These are phyloP conservation scores for Eupithecia centaureata DNA, from an alignment of 2,888 invertebrate genomes.

Conservation along the genomic window DNA sequence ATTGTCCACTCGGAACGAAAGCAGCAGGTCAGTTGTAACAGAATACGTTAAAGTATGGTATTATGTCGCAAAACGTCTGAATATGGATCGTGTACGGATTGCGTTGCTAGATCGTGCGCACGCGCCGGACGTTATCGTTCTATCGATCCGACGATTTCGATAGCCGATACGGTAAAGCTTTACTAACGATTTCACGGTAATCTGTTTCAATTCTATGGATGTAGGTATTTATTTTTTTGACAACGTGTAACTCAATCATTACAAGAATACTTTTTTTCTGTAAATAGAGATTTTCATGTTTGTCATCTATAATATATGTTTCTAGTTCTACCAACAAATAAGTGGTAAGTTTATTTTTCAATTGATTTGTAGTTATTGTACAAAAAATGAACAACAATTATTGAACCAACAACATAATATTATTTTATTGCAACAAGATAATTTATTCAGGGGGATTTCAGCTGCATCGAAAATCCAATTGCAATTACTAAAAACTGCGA, in stretches of 20 bases:
- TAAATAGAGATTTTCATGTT: too few species aligned
- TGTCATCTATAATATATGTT: too few species aligned
- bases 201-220: conserved; percentile 26
- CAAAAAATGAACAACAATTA: too few species aligned
- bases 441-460: too few species aligned
- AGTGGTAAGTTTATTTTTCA: too few species aligned
- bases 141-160: conserved; percentile 20
- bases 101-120: conserved; percentile 61
- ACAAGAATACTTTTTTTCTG: too few species aligned
- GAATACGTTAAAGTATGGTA: conserved; percentile 15
- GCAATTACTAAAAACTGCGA: too few species aligned
- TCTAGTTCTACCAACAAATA: too few species aligned
- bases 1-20: conserved; percentile 51
- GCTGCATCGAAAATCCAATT: too few species aligned
- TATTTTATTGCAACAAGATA: too few species aligned
- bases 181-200: conserved; percentile 33
- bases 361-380: too few species aligned
- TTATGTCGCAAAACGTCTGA: conserved; percentile 63
- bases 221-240: background rate
- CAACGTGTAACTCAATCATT: background rate
- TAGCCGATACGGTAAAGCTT: conserved; percentile 23
- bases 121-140: conserved; percentile 37
- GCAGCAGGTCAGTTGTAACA: conserved; percentile 37
- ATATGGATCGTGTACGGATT: conserved; percentile 53
- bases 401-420: too few species aligned